These are phyloP conservation scores for Xylophagus ater DNA, from an alignment of 2,888 invertebrate genomes.

Conservation along the genomic window DNA sequence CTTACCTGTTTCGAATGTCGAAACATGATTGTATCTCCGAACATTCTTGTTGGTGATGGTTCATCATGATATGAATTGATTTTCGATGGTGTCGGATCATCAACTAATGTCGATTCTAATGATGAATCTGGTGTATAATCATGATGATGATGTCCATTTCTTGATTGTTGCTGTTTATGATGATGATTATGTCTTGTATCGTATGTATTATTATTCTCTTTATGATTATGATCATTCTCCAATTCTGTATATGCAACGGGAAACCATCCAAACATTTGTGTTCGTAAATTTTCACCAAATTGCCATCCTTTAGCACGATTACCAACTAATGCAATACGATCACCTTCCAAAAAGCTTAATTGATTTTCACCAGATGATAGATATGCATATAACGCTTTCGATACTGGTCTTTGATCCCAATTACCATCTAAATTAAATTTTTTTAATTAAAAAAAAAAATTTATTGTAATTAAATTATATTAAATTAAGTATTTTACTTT, in stretches of 20 bases:
- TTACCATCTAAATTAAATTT: constrained; percentile 19
- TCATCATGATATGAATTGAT: constrained; percentile 31
- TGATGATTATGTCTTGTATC: constrained; percentile 16
- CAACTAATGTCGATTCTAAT: constrained; percentile 14
- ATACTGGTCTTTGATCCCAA: constrained; percentile 63
- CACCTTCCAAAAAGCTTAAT: constrained; percentile 83
- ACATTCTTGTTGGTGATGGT: constrained; percentile 54
- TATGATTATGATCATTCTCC: constrained; percentile 42
- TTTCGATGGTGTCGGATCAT: constrained; percentile 22
- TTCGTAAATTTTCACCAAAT: constrained; percentile 87
- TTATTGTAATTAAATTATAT: background rate
- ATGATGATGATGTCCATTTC: constrained; percentile 19
- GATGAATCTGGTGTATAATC: constrained; percentile 21
- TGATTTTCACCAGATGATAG: constrained; percentile 83
- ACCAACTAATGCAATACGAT: constrained; percentile 76
- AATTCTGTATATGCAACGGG: constrained; percentile 88
- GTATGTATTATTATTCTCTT: constrained; percentile 6
- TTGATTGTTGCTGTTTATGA: constrained; percentile 19
- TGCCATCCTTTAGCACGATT: constrained; percentile 93
- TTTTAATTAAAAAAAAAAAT: constrained; percentile 1
- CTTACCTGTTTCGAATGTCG: constrained; percentile 37
- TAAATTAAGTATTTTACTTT: constrained; percentile 9
- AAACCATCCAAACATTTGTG: constrained; percentile 91
- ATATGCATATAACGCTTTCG: constrained; percentile 80
- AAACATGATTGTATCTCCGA: constrained; percentile 54